Percentiles rank a stretch among this genome's conserved stretches.
Conservation (phyloP, 2,888 invertebrate genomes). For the Timema podura region DNA sequence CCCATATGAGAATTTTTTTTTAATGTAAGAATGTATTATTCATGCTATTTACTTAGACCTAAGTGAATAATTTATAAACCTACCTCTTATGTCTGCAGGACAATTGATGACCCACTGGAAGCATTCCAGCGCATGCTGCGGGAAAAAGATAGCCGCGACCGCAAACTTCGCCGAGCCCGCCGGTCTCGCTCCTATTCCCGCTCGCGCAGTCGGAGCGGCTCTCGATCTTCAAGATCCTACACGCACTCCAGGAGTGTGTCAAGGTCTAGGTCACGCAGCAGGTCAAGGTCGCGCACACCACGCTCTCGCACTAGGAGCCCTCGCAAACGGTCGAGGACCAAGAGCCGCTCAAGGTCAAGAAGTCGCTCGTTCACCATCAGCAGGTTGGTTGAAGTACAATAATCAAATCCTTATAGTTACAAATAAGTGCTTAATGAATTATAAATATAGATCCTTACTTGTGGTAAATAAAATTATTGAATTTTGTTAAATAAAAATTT, state of each 20-base stretch:
- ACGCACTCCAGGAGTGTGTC: slow-evolving; percentile 43
- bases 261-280: slow-evolving; percentile 43
- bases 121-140: slow-evolving; percentile 82
- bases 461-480: too few species aligned
- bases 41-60: too few species aligned
- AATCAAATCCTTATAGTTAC: not conserved
- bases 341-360: slow-evolving; percentile 38
- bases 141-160: slow-evolving; percentile 73
- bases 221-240: slow-evolving; percentile 35
- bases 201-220: slow-evolving; percentile 34
- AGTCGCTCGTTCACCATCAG: slow-evolving; percentile 53
- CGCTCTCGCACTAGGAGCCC: slow-evolving; percentile 26
- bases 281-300: slow-evolving; percentile 28
- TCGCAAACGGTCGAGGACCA: slow-evolving; percentile 23
- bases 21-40: too few species aligned
- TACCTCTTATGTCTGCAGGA: slow-evolving; percentile 48
- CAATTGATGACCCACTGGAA: slow-evolving; percentile 79
- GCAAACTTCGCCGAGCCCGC: slow-evolving; percentile 29
- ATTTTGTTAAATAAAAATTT: too few species aligned
- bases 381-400: slow-evolving; percentile 29
- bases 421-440: not conserved
- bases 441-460: not conserved
- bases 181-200: slow-evolving; percentile 34
- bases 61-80: too few species aligned
- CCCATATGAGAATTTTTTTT: too few species aligned